phyloP scores from a whole-genome alignment of 35 echinoderm and acorn worm genomes.

The Apostichopus californicus region DNA sequence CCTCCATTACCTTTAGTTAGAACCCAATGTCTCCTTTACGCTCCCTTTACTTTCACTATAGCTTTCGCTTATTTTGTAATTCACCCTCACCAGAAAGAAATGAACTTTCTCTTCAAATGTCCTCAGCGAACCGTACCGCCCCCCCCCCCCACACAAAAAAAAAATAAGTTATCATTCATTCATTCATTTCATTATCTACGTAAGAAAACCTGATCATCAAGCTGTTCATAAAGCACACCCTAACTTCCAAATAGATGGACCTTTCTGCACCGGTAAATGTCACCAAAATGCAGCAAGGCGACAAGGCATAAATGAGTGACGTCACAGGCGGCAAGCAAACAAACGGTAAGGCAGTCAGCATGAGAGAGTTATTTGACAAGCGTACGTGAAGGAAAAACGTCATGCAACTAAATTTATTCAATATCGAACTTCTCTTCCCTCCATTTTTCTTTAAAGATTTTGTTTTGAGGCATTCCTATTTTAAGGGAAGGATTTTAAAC shows the following conservation, averaged over 20 bases:
- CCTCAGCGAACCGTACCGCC: no score
- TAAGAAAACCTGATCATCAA: neutral
- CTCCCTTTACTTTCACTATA: no score
- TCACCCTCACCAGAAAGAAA: no score
- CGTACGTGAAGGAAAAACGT: neutral
- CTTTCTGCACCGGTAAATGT: neutral
- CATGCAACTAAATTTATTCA: neutral
- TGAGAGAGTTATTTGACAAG: neutral
- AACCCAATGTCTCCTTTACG: no score
- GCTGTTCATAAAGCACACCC: neutral
- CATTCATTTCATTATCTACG: no score
- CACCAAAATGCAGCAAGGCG: constrained; percentile 1
- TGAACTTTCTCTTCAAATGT: no score
- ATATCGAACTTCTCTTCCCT: neutral
- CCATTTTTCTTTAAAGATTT: neutral
- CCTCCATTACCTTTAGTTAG: no score
- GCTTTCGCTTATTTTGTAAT: no score
- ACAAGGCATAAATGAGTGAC: constrained; percentile 1
- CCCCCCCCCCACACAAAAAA: no score
- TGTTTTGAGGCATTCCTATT: neutral
- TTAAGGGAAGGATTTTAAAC: neutral
- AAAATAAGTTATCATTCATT: no score
- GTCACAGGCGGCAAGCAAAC: constrained; percentile 5
- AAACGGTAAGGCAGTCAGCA: neutral
- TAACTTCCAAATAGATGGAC: neutral